Evolutionary conservation across 23 tunicate genomes (phyloP), one percentile per base, ranked within the genome.

Genomic region (Diplosoma virens): DNA sequence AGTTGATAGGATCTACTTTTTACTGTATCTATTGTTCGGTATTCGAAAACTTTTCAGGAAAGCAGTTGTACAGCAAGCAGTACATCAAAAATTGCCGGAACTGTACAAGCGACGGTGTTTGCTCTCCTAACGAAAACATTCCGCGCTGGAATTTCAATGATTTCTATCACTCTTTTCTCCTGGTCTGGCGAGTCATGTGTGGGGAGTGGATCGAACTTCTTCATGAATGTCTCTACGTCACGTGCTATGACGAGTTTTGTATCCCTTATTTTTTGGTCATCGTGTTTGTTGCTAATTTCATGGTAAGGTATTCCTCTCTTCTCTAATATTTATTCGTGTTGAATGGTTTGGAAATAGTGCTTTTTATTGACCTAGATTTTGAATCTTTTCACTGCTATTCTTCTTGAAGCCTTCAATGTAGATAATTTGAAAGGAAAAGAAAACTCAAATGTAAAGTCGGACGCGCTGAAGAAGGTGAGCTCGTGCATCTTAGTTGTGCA

Each of bases 151-250:
- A 83, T 74, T 94, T 94, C 75, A 67, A 50, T 32, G 87, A 88
- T 68, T 94, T 94, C 48, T 90, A 79, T 36, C 89, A 88, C 45
- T 75, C 93, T 5, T 94, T 94, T 48, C 74, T 94, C 14, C 47
- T 94, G 70, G 99, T 88, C 0, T 87, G 94, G 91, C 66, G 93
- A 58, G 98, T 93, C 16, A 82, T 93, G 88, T 93, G 98, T 58
- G 98, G 98, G 2, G 98, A 93, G 30, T 93, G 98, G 98, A 84
- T 93, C 27, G 98, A 93, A 68, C 89, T 84, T 0, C 66, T 93
- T 35, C 84, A 89, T 30, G 94, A 87, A 18, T 93, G 98, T 50
- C 58, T 93, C 77, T 31, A 63, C 35, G 54, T 82, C 1, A 83
- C 88, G 26, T 78, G 89, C 46, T 59, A 55, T 32, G 54, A 81